Percentiles rank a stretch among this genome's conserved stretches.
phyloP scores from a whole-genome alignment of 2,113 vertebrate species.

The Macrotus californicus region DNA sequence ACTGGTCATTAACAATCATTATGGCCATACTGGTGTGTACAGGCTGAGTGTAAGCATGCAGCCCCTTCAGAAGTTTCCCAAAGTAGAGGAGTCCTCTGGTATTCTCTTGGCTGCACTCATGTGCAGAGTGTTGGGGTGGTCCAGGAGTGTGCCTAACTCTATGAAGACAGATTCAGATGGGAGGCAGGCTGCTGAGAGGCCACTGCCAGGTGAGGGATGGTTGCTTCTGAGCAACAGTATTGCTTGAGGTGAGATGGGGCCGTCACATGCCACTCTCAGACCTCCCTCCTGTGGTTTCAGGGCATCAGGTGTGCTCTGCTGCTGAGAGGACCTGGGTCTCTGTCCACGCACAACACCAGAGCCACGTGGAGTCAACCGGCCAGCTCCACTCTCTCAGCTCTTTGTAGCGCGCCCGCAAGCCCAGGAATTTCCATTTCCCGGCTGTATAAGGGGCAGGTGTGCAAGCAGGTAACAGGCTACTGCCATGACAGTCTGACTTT shows the following conservation, averaged over 20 bases:
- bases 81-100: background rate
- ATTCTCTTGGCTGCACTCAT: background rate
- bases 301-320: background rate
- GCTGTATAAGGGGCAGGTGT: accelerated
- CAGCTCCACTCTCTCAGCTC: background rate
- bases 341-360: no score
- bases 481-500: background rate
- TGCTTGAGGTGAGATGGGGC: background rate
- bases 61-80: background rate
- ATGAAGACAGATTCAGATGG: background rate
- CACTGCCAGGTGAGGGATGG: background rate
- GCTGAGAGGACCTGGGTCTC: background rate
- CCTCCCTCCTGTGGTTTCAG: background rate
- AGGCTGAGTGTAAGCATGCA: background rate
- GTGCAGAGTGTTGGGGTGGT: no score
- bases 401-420: background rate
- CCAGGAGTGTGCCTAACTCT: background rate
- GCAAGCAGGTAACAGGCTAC: background rate
- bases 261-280: background rate
- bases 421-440: no score
- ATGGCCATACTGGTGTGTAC: background rate
- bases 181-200: background rate
- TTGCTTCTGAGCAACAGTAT: background rate
- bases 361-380: no score
- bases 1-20: background rate